Conservation (phyloP, 2,888 invertebrate species). For the Ophion obscuratus region DNA sequence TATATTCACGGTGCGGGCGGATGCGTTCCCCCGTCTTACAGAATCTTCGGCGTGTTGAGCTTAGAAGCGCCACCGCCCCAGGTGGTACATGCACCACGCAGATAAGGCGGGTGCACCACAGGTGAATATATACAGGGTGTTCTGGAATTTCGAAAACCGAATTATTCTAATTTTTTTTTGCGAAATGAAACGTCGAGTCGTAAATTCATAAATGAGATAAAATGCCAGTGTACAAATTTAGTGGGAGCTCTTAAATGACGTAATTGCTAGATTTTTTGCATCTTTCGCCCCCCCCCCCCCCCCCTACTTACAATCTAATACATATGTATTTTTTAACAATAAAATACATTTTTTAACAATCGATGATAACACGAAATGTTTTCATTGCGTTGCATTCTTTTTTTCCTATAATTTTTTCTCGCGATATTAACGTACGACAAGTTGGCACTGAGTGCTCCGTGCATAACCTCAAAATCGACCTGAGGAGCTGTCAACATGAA, state of each 20-base stretch:
- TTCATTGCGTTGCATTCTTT: no score
- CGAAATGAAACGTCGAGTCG: background rate
- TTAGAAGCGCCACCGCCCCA: conserved; percentile 40
- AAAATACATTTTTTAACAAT: no score
- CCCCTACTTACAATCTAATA: background rate
- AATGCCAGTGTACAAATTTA: background rate
- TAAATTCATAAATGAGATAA: background rate
- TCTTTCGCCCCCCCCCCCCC: background rate
- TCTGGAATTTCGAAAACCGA: background rate
- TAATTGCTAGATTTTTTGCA: background rate
- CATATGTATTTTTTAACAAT: no score
- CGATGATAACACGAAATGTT: no score
- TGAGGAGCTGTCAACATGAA: no score
- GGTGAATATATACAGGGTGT: conserved; percentile 22
- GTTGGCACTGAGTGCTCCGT: no score
- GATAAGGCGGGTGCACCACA: conserved; percentile 30
- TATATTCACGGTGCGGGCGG: conserved; percentile 54
- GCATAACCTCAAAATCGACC: no score
- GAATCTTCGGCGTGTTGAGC: conserved; percentile 40
- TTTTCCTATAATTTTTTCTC: no score
- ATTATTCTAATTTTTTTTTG: background rate
- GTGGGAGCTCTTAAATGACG: background rate
- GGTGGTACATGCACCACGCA: conserved; percentile 37
- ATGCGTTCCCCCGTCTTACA: conserved; percentile 44
- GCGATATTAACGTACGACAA: no score